Evolutionary conservation across 1,140 invertebrate genomes (phyloP).

Genomic region (Temnothorax longispinosus): DNA sequence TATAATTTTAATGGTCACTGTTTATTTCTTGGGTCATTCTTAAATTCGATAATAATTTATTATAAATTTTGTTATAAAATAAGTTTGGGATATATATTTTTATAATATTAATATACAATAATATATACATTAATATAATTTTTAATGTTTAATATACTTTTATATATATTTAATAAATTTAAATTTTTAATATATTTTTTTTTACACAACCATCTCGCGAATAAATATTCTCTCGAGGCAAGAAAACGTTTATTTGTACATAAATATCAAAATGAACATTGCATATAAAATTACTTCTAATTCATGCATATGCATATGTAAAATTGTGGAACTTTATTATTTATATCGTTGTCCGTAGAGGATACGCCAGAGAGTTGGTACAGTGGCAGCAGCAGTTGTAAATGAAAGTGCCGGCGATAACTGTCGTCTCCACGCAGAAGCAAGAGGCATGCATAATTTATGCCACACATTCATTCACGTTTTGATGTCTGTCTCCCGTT

Average conservation of each 20-base stretch:
- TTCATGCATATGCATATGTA: background rate
- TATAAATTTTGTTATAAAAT: background rate
- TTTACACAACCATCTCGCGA: too few species aligned
- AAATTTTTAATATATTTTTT: too few species aligned
- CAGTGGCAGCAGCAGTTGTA: conserved; percentile 65
- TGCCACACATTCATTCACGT: conserved; percentile 71
- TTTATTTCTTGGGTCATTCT: background rate
- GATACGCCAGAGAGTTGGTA: conserved; percentile 7
- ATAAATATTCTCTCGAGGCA: background rate
- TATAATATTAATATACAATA: too few species aligned
- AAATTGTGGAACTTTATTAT: background rate
- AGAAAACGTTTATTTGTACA: background rate
- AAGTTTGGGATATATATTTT: background rate
- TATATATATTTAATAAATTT: too few species aligned
- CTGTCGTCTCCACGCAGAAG: conserved; percentile 51
- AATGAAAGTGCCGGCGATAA: conserved; percentile 65
- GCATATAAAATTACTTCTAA: background rate
- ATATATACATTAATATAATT: too few species aligned
- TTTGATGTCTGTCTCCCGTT: conserved; percentile 39
- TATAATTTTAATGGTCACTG: background rate
- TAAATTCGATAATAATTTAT: background rate
- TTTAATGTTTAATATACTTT: too few species aligned
- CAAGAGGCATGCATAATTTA: conserved; percentile 68
- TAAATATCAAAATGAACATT: background rate
- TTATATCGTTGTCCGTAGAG: background rate